Evolutionary conservation across 2,888 invertebrate genomes (phyloP).

Genomic region (Auanema freiburgensis): DNA sequence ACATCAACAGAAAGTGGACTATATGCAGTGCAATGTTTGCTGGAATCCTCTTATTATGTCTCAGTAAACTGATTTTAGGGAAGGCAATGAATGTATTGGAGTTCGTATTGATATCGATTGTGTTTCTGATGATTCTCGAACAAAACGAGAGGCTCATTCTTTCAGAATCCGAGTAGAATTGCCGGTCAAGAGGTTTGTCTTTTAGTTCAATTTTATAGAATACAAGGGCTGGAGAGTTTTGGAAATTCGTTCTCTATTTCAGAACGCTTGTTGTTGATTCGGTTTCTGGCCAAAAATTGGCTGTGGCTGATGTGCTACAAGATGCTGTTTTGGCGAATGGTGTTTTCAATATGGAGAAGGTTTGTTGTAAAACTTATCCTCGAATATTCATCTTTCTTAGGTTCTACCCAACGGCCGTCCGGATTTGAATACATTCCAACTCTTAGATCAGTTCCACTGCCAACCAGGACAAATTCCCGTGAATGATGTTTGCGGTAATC

Average conservation of each 20-base stretch:
- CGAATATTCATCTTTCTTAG: slow-evolving; percentile 11
- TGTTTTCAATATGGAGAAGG: slow-evolving; percentile 63
- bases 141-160: slow-evolving; percentile 13
- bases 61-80: slow-evolving; percentile 26
- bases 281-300: slow-evolving; percentile 68
- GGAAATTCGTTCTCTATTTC: slow-evolving; percentile 1
- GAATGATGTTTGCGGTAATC: slow-evolving; percentile 84
- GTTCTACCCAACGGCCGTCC: slow-evolving; percentile 83
- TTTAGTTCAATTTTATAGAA: background rate
- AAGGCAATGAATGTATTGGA: slow-evolving; percentile 83
- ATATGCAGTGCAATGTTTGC: slow-evolving; percentile 76
- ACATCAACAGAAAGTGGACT: slow-evolving; percentile 91
- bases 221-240: background rate
- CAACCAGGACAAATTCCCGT: slow-evolving; percentile 89
- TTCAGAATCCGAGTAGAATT: slow-evolving; percentile 34
- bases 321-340: slow-evolving; percentile 84
- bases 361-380: slow-evolving; percentile 8
- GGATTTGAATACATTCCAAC: slow-evolving; percentile 82
- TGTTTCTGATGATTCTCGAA: slow-evolving; percentile 26
- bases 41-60: background rate
- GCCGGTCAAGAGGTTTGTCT: slow-evolving; percentile 38
- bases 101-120: slow-evolving; percentile 71
- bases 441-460: slow-evolving; percentile 90
- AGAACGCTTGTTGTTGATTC: slow-evolving; percentile 65
- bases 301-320: slow-evolving; percentile 78